A percentile compares a stretch with the other conserved stretches of the same genome.
Conservation (phyloP, 1,140 invertebrate species). For the Musca domestica region DNA sequence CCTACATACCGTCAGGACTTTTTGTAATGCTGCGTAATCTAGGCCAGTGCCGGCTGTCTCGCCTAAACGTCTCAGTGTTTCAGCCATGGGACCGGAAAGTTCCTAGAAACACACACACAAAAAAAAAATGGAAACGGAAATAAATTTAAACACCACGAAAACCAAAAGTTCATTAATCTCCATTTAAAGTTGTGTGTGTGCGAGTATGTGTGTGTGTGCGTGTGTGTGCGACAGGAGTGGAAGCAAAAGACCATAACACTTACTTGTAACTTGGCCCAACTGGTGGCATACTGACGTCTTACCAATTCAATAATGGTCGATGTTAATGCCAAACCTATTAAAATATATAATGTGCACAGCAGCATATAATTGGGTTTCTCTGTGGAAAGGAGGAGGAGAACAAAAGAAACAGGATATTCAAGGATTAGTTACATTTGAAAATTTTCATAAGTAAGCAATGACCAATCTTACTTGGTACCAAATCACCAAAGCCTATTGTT, state of each 20-base stretch:
- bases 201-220: not conserved
- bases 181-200: not conserved
- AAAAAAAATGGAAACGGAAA: slow-evolving; percentile 2
- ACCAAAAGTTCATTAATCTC: not conserved
- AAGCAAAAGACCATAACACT: slow-evolving; percentile 11
- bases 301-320: slow-evolving; percentile 93
- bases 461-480: slow-evolving; percentile 77
- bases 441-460: slow-evolving; percentile 13
- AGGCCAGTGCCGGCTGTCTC: slow-evolving; percentile 66
- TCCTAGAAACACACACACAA: slow-evolving; percentile 60
- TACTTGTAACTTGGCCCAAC: slow-evolving; percentile 70
- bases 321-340: slow-evolving; percentile 89
- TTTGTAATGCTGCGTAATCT: slow-evolving; percentile 68
- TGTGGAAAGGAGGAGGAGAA: slow-evolving; percentile 47
- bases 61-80: slow-evolving; percentile 70
- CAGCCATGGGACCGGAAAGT: slow-evolving; percentile 74
- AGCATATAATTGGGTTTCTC: slow-evolving; percentile 85
- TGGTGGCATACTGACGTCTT: slow-evolving; percentile 78
- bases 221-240: not conserved
- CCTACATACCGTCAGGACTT: slow-evolving; percentile 60
- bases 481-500: slow-evolving; percentile 89
- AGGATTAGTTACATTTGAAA: not conserved
- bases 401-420: not conserved
- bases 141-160: not conserved
- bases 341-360: slow-evolving; percentile 86